Percentiles rank a stretch among this genome's conserved stretches.
These are phyloP conservation scores for Siniperca scherzeri DNA, from an alignment of 2,797 vertebrate species.

Conservation along the genomic window DNA sequence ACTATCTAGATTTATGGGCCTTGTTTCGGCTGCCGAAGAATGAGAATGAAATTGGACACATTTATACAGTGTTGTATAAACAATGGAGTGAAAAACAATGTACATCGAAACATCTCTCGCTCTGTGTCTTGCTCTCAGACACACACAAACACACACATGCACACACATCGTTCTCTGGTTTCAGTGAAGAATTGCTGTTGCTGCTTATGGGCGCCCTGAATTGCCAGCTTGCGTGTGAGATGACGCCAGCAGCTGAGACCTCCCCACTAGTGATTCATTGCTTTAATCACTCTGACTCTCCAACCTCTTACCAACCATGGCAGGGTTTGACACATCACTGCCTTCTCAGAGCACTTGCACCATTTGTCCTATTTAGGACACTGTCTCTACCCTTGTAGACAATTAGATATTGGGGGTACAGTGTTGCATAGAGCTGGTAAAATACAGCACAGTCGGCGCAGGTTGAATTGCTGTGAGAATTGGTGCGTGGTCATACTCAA, in stretches of 20 bases:
- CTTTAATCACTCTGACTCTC: slow-evolving; percentile 81
- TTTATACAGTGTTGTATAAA: slow-evolving; percentile 57
- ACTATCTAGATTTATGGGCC: slow-evolving; percentile 61
- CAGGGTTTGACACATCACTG: slow-evolving; percentile 75
- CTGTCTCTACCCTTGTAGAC: slow-evolving; percentile 53
- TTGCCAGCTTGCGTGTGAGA: slow-evolving; percentile 50
- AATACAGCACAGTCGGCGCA: slow-evolving; percentile 12
- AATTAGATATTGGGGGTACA: slow-evolving; percentile 52
- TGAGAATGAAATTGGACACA: slow-evolving; percentile 63
- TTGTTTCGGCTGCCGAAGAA: slow-evolving; percentile 40
- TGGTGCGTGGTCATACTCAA: not conserved
- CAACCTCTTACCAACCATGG: slow-evolving; percentile 64
- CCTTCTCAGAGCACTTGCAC: slow-evolving; percentile 54
- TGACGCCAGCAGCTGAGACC: slow-evolving; percentile 67
- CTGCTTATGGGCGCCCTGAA: slow-evolving; percentile 28
- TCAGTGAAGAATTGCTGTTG: slow-evolving; percentile 50
- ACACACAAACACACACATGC: not conserved
- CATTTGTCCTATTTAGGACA: slow-evolving; percentile 80
- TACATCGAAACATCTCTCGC: slow-evolving; percentile 38
- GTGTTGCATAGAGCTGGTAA: slow-evolving; percentile 26
- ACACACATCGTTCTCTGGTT: slow-evolving; percentile 21
- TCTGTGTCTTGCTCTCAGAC: not conserved
- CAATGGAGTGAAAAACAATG: slow-evolving; percentile 43
- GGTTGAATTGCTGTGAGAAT: slow-evolving; percentile 17
- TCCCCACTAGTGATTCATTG: slow-evolving; percentile 81